Percentiles rank a stretch among this genome's conserved stretches.
Conservation (phyloP, 2,797 vertebrate genomes). For the Hylomyscus alleni region DNA sequence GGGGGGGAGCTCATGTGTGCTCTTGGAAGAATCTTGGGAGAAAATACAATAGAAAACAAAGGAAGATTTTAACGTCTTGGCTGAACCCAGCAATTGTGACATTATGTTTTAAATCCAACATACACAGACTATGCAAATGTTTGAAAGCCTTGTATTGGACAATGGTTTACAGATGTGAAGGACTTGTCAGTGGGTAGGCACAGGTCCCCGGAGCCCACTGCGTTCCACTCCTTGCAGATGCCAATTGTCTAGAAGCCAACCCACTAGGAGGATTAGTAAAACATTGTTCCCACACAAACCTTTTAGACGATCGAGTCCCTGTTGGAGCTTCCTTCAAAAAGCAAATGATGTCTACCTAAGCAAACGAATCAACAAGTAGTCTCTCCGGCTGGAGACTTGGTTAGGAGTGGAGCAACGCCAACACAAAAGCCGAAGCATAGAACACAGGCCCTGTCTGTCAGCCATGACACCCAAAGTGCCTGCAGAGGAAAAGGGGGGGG, state of each 20-base stretch:
- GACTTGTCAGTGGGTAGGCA: neutral
- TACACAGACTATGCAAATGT: slow-evolving; percentile 24
- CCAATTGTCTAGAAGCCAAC: neutral
- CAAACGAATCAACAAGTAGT: neutral
- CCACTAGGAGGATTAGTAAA: neutral
- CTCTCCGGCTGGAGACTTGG: neutral
- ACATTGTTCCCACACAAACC: neutral
- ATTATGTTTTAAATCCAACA: slow-evolving; percentile 35
- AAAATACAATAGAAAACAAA: slow-evolving; percentile 58
- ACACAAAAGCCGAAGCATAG: neutral
- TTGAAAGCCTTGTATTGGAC: neutral
- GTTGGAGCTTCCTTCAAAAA: neutral
- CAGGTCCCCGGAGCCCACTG: neutral
- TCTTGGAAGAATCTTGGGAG: slow-evolving; percentile 1
- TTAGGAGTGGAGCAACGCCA: neutral
- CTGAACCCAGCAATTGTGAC: slow-evolving; percentile 25
- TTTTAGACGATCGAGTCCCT: neutral
- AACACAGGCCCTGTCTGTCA: neutral
- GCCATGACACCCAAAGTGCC: neutral
- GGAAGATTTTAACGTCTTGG: slow-evolving; percentile 33
- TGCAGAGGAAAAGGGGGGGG: neutral
- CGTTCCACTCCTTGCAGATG: neutral
- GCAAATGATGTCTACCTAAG: neutral
- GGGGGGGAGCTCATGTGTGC: neutral
- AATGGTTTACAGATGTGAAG: slow-evolving; percentile 49